Percentiles rank a stretch among this genome's conserved stretches.
Conservation (phyloP, 2,888 invertebrate species). For the Archips crataeganus region DNA sequence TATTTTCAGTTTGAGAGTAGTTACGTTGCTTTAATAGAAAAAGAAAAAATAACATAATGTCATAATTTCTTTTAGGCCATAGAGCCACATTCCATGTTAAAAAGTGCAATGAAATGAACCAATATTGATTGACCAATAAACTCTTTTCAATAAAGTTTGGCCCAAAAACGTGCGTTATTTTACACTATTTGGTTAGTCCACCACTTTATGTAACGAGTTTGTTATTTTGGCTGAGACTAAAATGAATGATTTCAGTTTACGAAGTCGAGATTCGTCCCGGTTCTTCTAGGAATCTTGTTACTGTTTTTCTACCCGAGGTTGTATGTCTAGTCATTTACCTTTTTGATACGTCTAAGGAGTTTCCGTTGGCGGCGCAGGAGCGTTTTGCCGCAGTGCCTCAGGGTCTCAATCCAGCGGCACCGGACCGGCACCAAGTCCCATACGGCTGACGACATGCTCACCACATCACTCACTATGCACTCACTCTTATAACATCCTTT, state of each 20-base stretch:
- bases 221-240: background rate
- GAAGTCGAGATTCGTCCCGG: no score
- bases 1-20: no score
- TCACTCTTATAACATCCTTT: background rate
- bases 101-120: no score
- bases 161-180: no score
- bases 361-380: conserved; percentile 77
- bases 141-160: no score
- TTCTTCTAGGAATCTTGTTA: background rate
- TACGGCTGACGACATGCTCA: conserved; percentile 47
- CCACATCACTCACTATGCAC: conserved; percentile 66
- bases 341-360: conserved; percentile 76
- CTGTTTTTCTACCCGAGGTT: background rate
- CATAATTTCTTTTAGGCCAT: no score
- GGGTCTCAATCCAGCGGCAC: conserved; percentile 78
- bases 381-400: conserved; percentile 80
- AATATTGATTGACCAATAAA: no score
- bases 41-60: no score
- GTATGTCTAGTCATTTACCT: conserved; percentile 67
- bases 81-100: no score
- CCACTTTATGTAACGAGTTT: background rate
- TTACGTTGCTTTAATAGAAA: no score
- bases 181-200: background rate
- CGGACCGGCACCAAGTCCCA: conserved; percentile 76
- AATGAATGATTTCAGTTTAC: no score